Percentiles rank a stretch among this genome's conserved stretches.
phyloP scores from a whole-genome alignment of 2,113 vertebrate genomes.

The Petrocephalus microphthalmus region DNA sequence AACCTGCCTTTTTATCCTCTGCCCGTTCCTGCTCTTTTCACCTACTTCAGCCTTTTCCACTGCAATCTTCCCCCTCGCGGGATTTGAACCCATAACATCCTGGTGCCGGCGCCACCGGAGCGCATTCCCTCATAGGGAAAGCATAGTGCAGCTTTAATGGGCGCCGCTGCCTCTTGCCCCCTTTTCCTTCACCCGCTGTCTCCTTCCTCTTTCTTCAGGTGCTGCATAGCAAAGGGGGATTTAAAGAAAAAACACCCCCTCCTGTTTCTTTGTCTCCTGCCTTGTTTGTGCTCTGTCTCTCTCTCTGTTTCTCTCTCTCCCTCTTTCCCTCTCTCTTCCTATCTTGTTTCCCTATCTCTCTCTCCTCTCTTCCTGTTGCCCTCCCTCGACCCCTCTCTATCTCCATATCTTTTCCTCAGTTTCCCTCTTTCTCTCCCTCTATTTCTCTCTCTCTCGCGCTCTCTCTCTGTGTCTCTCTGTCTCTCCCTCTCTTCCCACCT shows the following conservation, averaged over 20 bases:
- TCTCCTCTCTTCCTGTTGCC: no score
- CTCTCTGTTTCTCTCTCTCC: conserved; percentile 26
- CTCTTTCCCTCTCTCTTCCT: conserved; percentile 26
- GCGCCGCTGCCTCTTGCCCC: not conserved
- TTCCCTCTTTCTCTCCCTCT: not conserved
- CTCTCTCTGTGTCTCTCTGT: not conserved
- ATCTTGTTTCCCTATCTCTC: no score
- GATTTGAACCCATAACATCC: not conserved
- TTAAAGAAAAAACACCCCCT: not conserved
- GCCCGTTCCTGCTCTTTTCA: not conserved
- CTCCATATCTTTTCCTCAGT: no score
- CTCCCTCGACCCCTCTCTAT: no score
- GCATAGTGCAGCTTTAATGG: not conserved
- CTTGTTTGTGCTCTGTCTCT: conserved; percentile 29
- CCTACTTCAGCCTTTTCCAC: not conserved
- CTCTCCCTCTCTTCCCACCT: not conserved
- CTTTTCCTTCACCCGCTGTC: not conserved
- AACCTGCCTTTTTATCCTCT: not conserved
- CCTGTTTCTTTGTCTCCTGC: not conserved
- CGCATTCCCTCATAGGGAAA: not conserved
- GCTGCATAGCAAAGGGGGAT: not conserved
- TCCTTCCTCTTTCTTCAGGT: conserved; percentile 1
- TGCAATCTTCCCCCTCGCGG: not conserved
- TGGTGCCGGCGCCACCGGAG: not conserved
- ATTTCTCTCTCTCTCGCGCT: not conserved